Percentiles rank a stretch among this genome's conserved stretches.
These are phyloP conservation scores for Myzus persicae DNA, from an alignment of 1,140 invertebrate species.

Conservation along the genomic window DNA sequence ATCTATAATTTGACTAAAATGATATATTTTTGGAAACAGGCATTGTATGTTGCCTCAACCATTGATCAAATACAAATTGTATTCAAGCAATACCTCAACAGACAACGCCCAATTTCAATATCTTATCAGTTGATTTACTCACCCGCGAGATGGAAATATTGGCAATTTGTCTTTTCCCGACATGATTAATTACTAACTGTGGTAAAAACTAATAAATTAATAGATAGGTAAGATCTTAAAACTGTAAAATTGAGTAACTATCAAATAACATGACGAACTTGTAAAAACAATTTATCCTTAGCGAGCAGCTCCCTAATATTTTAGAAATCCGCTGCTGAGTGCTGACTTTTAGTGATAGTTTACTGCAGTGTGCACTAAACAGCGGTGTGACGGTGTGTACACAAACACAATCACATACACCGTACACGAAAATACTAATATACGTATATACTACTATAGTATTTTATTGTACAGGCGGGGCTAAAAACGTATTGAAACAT, in stretches of 20 bases:
- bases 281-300: neutral
- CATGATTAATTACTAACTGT: conserved; percentile 25
- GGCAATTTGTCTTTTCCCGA: conserved; percentile 87
- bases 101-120: conserved; percentile 54
- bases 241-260: neutral
- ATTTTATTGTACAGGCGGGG: neutral
- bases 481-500: neutral
- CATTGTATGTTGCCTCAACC: neutral
- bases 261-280: conserved; percentile 16
- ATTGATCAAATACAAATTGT: neutral
- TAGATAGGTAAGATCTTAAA: neutral
- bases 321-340: neutral
- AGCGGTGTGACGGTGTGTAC: neutral
- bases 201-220: neutral
- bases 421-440: too few species aligned
- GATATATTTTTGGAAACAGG: neutral
- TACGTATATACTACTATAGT: too few species aligned
- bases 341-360: neutral
- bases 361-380: neutral
- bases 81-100: conserved; percentile 22
- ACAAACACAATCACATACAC: neutral
- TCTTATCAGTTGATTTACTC: conserved; percentile 67
- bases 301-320: neutral
- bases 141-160: conserved; percentile 98
- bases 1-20: neutral